Conservation (phyloP, 2,797 vertebrate genomes). For the Hybognathus amarus region DNA sequence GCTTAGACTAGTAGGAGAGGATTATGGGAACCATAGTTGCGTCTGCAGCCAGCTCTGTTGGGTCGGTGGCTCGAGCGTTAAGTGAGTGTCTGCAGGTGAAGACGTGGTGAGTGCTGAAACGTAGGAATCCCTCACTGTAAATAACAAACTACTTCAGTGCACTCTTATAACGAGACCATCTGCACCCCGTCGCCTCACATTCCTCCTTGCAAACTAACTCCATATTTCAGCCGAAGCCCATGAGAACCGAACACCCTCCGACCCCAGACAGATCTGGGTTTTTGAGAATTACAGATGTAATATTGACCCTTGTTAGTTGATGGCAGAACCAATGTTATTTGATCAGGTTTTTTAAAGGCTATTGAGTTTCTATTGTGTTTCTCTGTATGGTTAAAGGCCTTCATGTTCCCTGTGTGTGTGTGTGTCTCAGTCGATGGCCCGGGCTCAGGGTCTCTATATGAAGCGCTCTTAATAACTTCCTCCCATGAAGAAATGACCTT, state of each 20-base stretch:
- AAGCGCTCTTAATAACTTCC: slow-evolving; percentile 65
- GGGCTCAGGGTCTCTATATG: slow-evolving; percentile 53
- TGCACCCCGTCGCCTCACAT: slow-evolving; percentile 67
- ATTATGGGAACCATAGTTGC: background rate
- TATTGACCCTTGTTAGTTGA: background rate
- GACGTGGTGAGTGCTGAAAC: slow-evolving; percentile 62
- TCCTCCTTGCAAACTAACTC: slow-evolving; percentile 64
- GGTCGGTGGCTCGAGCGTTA: background rate
- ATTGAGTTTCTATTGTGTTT: slow-evolving; percentile 6
- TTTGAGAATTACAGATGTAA: background rate
- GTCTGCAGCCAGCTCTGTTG: background rate
- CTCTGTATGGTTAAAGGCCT: background rate
- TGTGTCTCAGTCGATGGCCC: slow-evolving; percentile 21
- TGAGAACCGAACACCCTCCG: slow-evolving; percentile 3
- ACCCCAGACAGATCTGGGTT: background rate
- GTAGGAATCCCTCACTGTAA: slow-evolving; percentile 66
- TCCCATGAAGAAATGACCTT: slow-evolving; percentile 54
- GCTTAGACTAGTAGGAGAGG: background rate
- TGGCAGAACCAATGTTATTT: background rate
- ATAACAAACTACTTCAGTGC: slow-evolving; percentile 65
- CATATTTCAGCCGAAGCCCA: slow-evolving; percentile 53
- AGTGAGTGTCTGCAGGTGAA: slow-evolving; percentile 58
- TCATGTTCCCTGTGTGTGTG: background rate
- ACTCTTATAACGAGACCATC: slow-evolving; percentile 60
- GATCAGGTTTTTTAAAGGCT: background rate